Percentiles rank a stretch among this genome's conserved stretches.
phyloP scores from a whole-genome alignment of 92 coral and sea anemone species.

The Paragorgia papillata region DNA sequence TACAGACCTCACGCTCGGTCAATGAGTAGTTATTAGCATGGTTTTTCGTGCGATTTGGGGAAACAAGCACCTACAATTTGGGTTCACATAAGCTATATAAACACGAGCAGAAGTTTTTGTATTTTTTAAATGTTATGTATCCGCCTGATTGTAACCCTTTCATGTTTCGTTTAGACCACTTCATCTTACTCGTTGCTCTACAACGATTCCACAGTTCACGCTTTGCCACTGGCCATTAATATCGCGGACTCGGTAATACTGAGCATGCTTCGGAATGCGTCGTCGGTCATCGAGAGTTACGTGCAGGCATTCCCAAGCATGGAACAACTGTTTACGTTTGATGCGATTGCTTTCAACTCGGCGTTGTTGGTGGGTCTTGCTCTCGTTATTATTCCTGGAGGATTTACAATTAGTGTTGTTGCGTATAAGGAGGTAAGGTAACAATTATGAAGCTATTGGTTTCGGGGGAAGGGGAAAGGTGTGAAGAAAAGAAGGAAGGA shows the following conservation, averaged over 20 bases:
- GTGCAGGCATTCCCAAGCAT: conserved; percentile 70
- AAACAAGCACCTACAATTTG: too few species aligned
- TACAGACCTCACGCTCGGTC: too few species aligned
- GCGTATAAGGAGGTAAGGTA: conserved; percentile 76
- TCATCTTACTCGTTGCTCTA: conserved; percentile 63
- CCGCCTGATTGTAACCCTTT: too few species aligned
- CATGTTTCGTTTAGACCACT: too few species aligned
- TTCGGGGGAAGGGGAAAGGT: too few species aligned
- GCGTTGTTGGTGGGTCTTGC: conserved; percentile 72
- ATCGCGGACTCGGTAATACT: conserved; percentile 70
- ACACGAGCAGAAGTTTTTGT: too few species aligned
- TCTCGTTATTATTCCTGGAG: conserved; percentile 75
- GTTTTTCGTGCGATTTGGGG: too few species aligned
- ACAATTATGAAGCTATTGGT: too few species aligned
- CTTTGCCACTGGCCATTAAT: conserved; percentile 82
- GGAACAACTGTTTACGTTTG: conserved; percentile 65
- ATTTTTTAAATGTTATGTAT: too few species aligned
- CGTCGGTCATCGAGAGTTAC: conserved; percentile 66
- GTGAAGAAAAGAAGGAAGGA: too few species aligned
- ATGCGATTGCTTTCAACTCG: conserved; percentile 63
- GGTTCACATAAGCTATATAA: too few species aligned
- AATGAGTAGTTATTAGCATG: too few species aligned
- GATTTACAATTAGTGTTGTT: conserved; percentile 76
- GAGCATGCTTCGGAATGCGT: conserved; percentile 49
- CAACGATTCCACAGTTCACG: conserved; percentile 78